These are phyloP conservation scores for Cyanoramphus novaezelandiae DNA, from an alignment of 2,113 vertebrate genomes.

Conservation along the genomic window DNA sequence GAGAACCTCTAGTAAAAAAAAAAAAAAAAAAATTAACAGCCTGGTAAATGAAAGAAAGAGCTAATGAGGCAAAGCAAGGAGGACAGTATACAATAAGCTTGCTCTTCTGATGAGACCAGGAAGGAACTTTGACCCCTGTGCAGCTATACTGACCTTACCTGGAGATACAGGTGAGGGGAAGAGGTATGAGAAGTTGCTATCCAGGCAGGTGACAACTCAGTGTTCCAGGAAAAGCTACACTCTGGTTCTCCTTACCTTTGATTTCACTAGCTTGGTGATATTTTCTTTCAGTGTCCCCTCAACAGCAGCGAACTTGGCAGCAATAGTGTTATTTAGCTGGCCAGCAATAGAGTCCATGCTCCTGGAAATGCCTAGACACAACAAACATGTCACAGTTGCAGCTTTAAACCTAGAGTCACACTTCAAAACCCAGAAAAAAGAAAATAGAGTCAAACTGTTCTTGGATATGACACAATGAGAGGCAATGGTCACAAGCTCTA, in stretches of 20 bases:
- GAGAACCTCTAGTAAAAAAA: neutral
- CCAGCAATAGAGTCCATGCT: constrained; percentile 86
- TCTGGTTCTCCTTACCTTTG: constrained; percentile 81
- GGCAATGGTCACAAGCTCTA: neutral
- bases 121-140: neutral
- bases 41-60: neutral
- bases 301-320: constrained; percentile 87
- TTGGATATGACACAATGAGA: neutral
- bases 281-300: constrained; percentile 92
- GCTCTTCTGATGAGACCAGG: neutral
- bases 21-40: neutral
- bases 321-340: constrained; percentile 60
- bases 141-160: neutral
- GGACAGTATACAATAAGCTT: neutral
- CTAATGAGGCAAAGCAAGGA: neutral
- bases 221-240: neutral
- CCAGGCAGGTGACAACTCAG: neutral
- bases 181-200: neutral
- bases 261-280: constrained; percentile 91
- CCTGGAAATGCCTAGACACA: constrained; percentile 79
- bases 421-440: neutral
- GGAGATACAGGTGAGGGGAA: neutral
- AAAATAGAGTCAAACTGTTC: neutral
- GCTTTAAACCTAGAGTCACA: neutral
- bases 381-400: neutral